Percentiles rank a stretch among this genome's conserved stretches.
Evolutionary conservation across 2,888 invertebrate species (phyloP).

Genomic region (Agrilus cyanescens): DNA sequence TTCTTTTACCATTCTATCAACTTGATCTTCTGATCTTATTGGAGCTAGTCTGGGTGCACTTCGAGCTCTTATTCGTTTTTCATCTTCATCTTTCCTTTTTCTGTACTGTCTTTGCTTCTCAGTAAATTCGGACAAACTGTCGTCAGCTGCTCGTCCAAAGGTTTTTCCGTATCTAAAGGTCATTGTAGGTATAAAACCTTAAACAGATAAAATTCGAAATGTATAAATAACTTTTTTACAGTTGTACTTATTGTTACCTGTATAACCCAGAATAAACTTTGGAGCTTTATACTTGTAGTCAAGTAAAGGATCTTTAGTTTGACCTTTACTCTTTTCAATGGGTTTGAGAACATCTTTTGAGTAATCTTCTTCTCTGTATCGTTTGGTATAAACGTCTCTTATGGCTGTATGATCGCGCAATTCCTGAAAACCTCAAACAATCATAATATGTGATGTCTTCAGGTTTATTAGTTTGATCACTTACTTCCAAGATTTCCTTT

Average conservation of each 20-base stretch:
- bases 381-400: constrained; percentile 40
- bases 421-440: constrained; percentile 26
- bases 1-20: constrained; percentile 38
- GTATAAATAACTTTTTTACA: not conserved
- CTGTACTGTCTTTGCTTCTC: constrained; percentile 11
- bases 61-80: constrained; percentile 39
- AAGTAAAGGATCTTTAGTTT: constrained; percentile 36
- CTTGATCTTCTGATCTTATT: constrained; percentile 43
- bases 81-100: constrained; percentile 26
- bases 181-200: constrained; percentile 56
- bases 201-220: constrained; percentile 5
- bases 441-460: not conserved
- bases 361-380: constrained; percentile 44
- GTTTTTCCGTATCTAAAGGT: constrained; percentile 51
- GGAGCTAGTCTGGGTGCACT: constrained; percentile 48
- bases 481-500: constrained; percentile 51
- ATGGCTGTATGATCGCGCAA: constrained; percentile 34
- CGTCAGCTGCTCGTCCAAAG: constrained; percentile 45
- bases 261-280: constrained; percentile 56
- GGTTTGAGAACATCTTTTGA: constrained; percentile 29
- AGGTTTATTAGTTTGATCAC: constrained; percentile 5
- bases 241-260: constrained; percentile 35
- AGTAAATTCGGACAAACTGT: constrained; percentile 44
- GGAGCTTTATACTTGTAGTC: constrained; percentile 36
- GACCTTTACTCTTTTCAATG: constrained; percentile 26